Evolutionary conservation across 1,140 invertebrate genomes (phyloP), one percentile per base, ranked within the genome.

Genomic region (Druon quercuslanigerum): DNA sequence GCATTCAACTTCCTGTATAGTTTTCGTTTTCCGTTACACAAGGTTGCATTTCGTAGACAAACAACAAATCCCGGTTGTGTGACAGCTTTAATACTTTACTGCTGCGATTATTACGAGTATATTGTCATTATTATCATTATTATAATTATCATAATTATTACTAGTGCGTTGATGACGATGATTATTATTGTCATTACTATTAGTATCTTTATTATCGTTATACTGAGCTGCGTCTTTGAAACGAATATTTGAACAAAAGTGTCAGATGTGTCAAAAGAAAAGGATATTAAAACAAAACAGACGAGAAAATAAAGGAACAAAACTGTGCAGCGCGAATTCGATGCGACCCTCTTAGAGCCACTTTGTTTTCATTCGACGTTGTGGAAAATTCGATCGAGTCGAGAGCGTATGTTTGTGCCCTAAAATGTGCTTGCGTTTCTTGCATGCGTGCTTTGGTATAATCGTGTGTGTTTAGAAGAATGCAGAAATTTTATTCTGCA

Each of bases 81-180:
- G 86, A 78, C 82, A 83, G 84, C 76, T 75, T 82, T 84, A 80
- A 79, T 76, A 40, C 75, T 80, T 80, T 72, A 82, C 82, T 84
- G 82, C 80, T 88, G 83, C 85, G 85, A 87, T 87, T 87, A 88
- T 80, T 87, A 88, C 77, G 74, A 79, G 66, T 56, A 84, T 78
- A 33, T 33, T 33, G 25, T 33, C 25, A 33, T 33, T 33, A 33
- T 33, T 33, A 33, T 33, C 3, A 33, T 82, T 46, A 85, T 84
- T 84, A 82, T 80, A 76, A 50, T 51, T 76, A 83, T 81, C 82
- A 25, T 25, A 25, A 25, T 25, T 25, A 25, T 25, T 25, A 25
- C 20, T 25, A 25, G 20, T 25, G 20, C 20, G 3, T 25, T 25
- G 20, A 25, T 25, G 20, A 25, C 20, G 20, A 25, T 25, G 20